Evolutionary conservation across 2,888 invertebrate genomes (phyloP).

Genomic region (Melanchra persicariae): DNA sequence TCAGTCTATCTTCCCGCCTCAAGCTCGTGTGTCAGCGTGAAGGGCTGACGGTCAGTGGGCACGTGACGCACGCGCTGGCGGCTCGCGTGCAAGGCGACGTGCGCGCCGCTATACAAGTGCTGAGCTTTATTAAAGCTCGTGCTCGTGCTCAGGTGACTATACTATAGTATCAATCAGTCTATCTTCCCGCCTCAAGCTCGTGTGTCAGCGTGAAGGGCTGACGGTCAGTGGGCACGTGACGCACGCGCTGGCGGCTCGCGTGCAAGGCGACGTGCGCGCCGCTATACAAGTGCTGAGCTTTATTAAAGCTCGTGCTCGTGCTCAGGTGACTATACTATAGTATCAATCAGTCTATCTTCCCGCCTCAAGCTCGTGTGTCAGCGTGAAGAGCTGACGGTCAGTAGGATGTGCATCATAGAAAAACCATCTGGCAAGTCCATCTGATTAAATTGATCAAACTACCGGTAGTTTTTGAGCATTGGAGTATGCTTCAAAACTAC

Average conservation of each 20-base stretch:
- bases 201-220: not conserved
- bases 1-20: conserved; percentile 77
- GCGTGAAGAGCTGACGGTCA: conserved; percentile 92
- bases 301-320: conserved; percentile 80
- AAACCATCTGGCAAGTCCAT: too few relatives aligned
- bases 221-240: conserved; percentile 90
- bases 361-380: conserved; percentile 92
- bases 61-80: conserved; percentile 94
- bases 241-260: conserved; percentile 95
- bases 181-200: not conserved
- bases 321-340: conserved; percentile 73
- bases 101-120: conserved; percentile 96
- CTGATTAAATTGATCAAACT: too few relatives aligned
- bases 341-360: conserved; percentile 88
- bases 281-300: conserved; percentile 97
- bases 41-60: conserved; percentile 92
- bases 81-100: conserved; percentile 97
- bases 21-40: conserved; percentile 93
- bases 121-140: conserved; percentile 93
- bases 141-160: conserved; percentile 70
- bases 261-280: conserved; percentile 97
- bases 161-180: not conserved
- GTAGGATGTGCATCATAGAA: too few relatives aligned
- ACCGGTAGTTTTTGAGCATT: too few relatives aligned
- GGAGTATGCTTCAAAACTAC: too few relatives aligned